phyloP scores from a whole-genome alignment of 2,113 vertebrate genomes.

The Callipepla squamata region DNA sequence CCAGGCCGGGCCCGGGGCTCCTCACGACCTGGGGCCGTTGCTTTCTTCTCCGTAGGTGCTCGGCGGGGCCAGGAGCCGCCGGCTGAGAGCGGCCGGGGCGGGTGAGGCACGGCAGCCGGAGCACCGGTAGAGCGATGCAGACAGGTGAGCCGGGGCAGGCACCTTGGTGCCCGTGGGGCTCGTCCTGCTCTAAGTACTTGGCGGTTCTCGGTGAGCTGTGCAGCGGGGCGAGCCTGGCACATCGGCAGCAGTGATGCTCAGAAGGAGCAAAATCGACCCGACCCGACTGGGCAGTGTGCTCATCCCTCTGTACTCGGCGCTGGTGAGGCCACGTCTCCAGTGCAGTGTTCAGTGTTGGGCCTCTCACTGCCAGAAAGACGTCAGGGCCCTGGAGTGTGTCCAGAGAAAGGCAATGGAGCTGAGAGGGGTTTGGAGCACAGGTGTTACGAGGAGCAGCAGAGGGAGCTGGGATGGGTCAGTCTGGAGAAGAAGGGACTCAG shows the following conservation, averaged over 20 bases:
- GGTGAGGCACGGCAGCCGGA: not conserved
- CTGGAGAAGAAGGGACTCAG: too few species aligned
- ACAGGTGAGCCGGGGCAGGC: slow-evolving; percentile 18
- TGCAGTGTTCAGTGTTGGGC: too few species aligned
- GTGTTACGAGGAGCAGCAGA: too few species aligned
- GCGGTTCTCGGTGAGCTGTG: not conserved
- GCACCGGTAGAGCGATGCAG: slow-evolving; percentile 34
- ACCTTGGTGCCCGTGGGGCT: not conserved
- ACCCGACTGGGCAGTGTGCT: too few species aligned
- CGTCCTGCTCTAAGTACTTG: not conserved
- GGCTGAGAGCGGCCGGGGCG: not conserved
- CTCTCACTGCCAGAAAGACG: too few species aligned
- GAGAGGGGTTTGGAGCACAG: too few species aligned
- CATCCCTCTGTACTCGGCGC: too few species aligned
- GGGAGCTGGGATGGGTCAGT: too few species aligned
- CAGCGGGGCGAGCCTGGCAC: not conserved
- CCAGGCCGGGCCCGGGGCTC: not conserved
- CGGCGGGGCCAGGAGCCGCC: not conserved
- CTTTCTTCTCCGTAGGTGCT: not conserved
- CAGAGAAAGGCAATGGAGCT: too few species aligned
- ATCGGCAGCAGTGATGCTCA: not conserved
- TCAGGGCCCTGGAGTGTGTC: too few species aligned
- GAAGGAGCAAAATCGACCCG: not conserved
- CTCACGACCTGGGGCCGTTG: not conserved
- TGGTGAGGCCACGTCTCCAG: too few species aligned